Conservation (phyloP, 2,113 vertebrate species). For the Siphamia tubifer region DNA sequence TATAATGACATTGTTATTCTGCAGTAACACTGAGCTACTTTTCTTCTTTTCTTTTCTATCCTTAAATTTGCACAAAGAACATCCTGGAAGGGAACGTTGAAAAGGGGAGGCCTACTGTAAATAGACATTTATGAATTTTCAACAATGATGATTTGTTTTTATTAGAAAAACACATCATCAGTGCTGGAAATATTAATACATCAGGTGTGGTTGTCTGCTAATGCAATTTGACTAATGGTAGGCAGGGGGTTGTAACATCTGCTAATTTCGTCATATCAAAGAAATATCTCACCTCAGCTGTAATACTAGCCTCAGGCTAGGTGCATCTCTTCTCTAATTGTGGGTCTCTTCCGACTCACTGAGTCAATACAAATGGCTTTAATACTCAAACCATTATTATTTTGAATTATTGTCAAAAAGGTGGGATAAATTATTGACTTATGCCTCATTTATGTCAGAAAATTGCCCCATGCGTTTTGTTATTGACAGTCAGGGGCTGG, state of each 20-base stretch:
- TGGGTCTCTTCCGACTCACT: constrained; percentile 59
- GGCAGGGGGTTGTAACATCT: constrained; percentile 20
- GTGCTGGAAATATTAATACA: constrained; percentile 51
- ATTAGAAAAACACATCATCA: constrained; percentile 63
- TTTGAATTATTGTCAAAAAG: constrained; percentile 72
- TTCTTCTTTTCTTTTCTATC: constrained; percentile 3
- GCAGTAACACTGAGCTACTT: constrained; percentile 9
- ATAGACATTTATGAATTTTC: constrained; percentile 54
- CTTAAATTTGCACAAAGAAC: constrained; percentile 11
- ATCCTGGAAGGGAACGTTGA: constrained; percentile 19
- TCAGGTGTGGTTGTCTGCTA: constrained; percentile 39
- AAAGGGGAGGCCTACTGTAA: constrained; percentile 28
- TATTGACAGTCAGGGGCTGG: constrained; percentile 73
- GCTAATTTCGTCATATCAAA: constrained; percentile 64
- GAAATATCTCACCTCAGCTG: constrained; percentile 53
- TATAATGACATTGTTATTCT: constrained; percentile 28
- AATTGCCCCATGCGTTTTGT: constrained; percentile 76
- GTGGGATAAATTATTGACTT: constrained; percentile 70
- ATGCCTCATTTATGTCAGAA: constrained; percentile 60
- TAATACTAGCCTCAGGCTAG: constrained; percentile 50
- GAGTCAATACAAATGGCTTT: constrained; percentile 77
- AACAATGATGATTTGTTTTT: constrained; percentile 60
- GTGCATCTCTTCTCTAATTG: constrained; percentile 57
- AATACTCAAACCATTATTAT: constrained; percentile 71
- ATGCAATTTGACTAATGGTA: constrained; percentile 64